phyloP scores from a whole-genome alignment of 2,113 vertebrate genomes.

The Cyanoderma ruficeps region DNA sequence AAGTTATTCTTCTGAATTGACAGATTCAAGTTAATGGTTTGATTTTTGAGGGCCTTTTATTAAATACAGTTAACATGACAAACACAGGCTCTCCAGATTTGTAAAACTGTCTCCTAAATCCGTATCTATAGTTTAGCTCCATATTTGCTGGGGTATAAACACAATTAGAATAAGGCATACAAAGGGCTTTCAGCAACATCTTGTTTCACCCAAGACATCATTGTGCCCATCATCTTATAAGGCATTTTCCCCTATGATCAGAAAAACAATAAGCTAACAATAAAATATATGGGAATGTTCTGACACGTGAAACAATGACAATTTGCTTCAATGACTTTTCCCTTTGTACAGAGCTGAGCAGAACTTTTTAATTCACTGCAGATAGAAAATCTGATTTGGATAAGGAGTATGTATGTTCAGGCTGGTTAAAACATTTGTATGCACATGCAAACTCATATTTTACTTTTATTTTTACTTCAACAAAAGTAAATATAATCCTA shows the following conservation, averaged over 20 bases:
- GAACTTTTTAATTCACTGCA: background rate
- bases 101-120: background rate
- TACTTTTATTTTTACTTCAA: background rate
- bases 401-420: background rate
- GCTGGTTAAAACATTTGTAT: background rate
- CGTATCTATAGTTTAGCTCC: background rate
- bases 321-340: background rate
- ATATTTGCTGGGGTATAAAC: background rate
- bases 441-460: background rate
- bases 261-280: background rate
- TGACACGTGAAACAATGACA: background rate
- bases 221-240: background rate
- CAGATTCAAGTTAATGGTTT: background rate
- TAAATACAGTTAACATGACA: background rate
- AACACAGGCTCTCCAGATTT: background rate
- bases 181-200: conserved; percentile 6
- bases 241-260: background rate
- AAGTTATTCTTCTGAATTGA: background rate
- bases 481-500: background rate
- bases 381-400: background rate
- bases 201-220: conserved; percentile 1
- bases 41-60: conserved; percentile 25
- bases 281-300: background rate
- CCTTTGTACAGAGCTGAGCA: background rate
- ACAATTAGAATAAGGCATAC: conserved; percentile 7